Evolutionary conservation across 2,888 invertebrate genomes (phyloP), one percentile per base, ranked within the genome.

Genomic region (Ametastegia equiseti): DNA sequence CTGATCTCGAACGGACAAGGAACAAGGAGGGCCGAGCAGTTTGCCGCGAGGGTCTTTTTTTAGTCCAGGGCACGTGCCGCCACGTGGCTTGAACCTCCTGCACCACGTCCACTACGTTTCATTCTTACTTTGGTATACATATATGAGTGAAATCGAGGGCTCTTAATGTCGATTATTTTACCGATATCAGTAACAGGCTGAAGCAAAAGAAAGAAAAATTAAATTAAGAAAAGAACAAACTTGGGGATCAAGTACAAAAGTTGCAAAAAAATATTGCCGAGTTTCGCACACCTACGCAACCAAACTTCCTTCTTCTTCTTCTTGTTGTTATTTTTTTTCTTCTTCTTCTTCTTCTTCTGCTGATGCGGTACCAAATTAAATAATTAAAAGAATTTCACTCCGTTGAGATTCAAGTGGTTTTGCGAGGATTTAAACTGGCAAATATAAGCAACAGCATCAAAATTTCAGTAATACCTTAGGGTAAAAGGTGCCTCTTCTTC

Each of bases 61-160:
- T 88, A 89, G 88, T 89, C 89, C 88, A 88, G 84, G 91, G 88
- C 91, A 91, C 91, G 91, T 87, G 91, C 90, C 90, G 90, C 88
- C 91, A 90, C 91, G 91, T 90, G 91, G 87, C 87, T 80, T 81
- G 83, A 82, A n/a, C n/a, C 78, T 60, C 60, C 78, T 63, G 57
- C 75, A n/a, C n/a, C n/a, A 75, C 57, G 78, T 39, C n/a, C 60
- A 60, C 33, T 45, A 23, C 23, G 57, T 27, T 63, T 63, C 60
- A 42, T 57, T 78, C 27, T 78, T 78, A 1, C 27, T 30, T 63
- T 78, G 30, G 30, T 45, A 71, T n/a, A n/a, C n/a, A n/a, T 6
- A 39, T 42, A 71, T 42, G n/a, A 78, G 60, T 42, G 75, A 75
- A 75, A 75, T 54, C 13, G 75, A 75, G 75, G 19, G 54, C 75